A percentile compares a stretch with the other conserved stretches of the same genome.
Conservation (phyloP, 2,797 vertebrate genomes). For the Xenops minutus region DNA sequence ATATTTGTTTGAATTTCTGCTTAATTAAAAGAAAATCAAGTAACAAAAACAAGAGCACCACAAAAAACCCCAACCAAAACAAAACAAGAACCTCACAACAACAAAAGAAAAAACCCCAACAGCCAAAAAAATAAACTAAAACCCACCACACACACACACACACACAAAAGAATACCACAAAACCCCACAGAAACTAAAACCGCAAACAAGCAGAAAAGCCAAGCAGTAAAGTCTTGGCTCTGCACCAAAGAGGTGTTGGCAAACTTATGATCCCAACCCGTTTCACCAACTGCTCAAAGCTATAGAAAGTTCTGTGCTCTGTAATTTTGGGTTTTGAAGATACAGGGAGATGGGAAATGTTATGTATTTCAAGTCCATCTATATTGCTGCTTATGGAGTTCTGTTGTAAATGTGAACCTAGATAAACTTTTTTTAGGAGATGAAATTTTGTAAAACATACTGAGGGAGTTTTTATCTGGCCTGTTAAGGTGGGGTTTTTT, state of each 20-base stretch:
- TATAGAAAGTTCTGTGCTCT: neutral
- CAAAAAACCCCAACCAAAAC: neutral
- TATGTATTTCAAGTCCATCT: neutral
- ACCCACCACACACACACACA: neutral
- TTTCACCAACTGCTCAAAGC: constrained; percentile 13
- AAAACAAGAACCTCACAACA: neutral
- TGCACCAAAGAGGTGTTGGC: neutral
- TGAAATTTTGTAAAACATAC: neutral
- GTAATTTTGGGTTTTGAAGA: constrained; percentile 15
- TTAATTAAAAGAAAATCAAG: neutral
- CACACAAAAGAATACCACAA: neutral
- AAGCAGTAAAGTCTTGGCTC: neutral
- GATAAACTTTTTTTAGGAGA: neutral
- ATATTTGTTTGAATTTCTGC: neutral
- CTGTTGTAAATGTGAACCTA: neutral
- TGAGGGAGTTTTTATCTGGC: neutral
- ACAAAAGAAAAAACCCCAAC: neutral
- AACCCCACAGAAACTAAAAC: neutral
- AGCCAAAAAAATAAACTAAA: neutral
- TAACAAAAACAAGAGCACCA: neutral
- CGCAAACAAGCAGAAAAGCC: neutral
- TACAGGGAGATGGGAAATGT: neutral
- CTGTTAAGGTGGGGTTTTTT: neutral
- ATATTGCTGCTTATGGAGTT: neutral
- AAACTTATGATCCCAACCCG: neutral